phyloP scores from a whole-genome alignment of 2,113 vertebrate genomes.

The Cynoglossus semilaevis region DNA sequence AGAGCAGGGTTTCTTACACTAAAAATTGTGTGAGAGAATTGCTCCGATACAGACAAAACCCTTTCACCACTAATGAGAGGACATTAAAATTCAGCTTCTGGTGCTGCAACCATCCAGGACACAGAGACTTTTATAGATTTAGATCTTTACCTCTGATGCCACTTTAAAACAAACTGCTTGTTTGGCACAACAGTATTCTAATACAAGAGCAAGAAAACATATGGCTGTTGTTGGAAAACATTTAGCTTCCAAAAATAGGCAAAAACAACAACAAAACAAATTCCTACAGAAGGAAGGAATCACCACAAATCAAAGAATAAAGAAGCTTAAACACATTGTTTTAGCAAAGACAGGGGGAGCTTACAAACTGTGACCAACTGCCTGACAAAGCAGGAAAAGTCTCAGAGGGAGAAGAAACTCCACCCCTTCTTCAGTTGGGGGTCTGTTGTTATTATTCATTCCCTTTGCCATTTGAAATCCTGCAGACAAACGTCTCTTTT shows the following conservation, averaged over 20 bases:
- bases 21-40: no score
- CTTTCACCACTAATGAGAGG: no score
- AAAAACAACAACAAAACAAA: background rate
- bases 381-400: conserved; percentile 56
- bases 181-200: no score
- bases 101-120: no score
- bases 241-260: background rate
- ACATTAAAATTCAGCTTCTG: no score
- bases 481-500: conserved; percentile 63
- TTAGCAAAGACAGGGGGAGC: conserved; percentile 4
- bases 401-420: conserved; percentile 46
- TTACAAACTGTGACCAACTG: conserved; percentile 54
- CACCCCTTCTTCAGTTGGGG: conserved; percentile 49
- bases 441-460: conserved; percentile 57
- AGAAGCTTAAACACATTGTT: conserved; percentile 36
- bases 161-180: no score
- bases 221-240: no score
- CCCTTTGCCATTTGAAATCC: conserved; percentile 50
- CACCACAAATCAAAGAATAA: conserved; percentile 38
- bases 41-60: no score
- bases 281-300: conserved; percentile 35
- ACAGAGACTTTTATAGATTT: no score
- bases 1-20: background rate
- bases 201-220: no score
- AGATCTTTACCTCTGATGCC: no score